phyloP scores from a whole-genome alignment of 2,113 vertebrate species.

The Chitala chitala region DNA sequence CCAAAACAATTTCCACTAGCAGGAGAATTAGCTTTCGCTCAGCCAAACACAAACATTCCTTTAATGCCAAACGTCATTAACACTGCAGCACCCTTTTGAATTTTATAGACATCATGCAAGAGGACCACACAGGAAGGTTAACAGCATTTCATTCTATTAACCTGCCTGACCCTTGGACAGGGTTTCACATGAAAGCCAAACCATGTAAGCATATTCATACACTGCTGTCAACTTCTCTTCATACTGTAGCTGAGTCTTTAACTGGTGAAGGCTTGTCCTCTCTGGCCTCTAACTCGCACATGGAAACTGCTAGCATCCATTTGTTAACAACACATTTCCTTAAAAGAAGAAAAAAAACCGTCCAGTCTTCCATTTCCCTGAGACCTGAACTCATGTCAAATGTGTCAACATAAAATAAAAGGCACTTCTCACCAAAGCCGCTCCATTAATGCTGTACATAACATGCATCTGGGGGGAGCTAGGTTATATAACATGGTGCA shows the following conservation, averaged over 20 bases:
- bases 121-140: neutral
- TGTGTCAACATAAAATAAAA: too few relatives aligned
- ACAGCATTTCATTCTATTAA: neutral
- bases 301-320: neutral
- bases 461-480: too few relatives aligned
- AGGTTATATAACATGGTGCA: too few relatives aligned
- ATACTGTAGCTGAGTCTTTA: neutral
- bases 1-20: too few relatives aligned
- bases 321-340: too few relatives aligned
- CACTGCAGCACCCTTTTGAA: neutral
- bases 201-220: neutral
- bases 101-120: neutral
- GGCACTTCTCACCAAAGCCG: too few relatives aligned
- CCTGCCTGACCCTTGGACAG: neutral
- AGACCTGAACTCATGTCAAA: too few relatives aligned
- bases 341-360: too few relatives aligned
- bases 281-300: neutral
- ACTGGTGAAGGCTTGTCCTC: neutral
- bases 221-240: neutral
- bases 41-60: neutral
- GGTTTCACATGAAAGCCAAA: constrained; percentile 1
- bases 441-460: too few relatives aligned
- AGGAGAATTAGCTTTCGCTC: neutral
- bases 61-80: constrained; percentile 9
- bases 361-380: too few relatives aligned